Evolutionary conservation across 2,113 vertebrate species (phyloP), one percentile per base, ranked within the genome.

Genomic region (Vimba vimba): DNA sequence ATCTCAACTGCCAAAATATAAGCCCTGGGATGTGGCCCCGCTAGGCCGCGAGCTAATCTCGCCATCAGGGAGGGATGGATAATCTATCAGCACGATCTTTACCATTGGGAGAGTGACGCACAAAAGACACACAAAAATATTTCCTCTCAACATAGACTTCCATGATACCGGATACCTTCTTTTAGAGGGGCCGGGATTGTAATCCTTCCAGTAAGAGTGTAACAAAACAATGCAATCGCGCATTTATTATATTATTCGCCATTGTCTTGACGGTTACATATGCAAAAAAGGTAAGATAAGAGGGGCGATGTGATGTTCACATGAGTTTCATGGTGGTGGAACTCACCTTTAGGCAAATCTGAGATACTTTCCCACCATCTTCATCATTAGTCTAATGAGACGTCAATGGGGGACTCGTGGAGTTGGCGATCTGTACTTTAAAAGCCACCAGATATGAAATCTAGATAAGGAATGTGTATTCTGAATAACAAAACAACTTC

Each of bases 1-100:
- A 95, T 95, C 94, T 95, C 93, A 95, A 95, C 94, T 84, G 93
- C 92, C 95, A 94, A 93, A 95, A 94, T 93, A 91, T 91, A 94
- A 94, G 92, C 93, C 93, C 92, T 88, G 93, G 91, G 93, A 93
- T 93, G 87, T 88, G 90, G 84, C 91, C 92, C 91, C 89, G 85
- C 87, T 87, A 91, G 91, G 93, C 88, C 68, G 81, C 77, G 87
- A 82, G 84, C 88, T 88, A 90, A 94, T 94, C 94, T 84, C 84
- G 79, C 84, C 89, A 95, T 95, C 94, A 86, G 91, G 91, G 91
- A 93, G 83, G 93, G 91, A 91, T 23, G 85, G 79, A 88, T 87
- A 94, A 95, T 95, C 94, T 88, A 90, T 89, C 90, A 82, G 90
- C 88, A 82, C 89, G 89, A 95, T 95, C 94, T 89, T 89, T 87